Evolutionary conservation across 30 jellyfish, hydroid and myxozoan species (phyloP), one percentile per base, ranked within the genome.

Genomic region (Aurelia sp.): DNA sequence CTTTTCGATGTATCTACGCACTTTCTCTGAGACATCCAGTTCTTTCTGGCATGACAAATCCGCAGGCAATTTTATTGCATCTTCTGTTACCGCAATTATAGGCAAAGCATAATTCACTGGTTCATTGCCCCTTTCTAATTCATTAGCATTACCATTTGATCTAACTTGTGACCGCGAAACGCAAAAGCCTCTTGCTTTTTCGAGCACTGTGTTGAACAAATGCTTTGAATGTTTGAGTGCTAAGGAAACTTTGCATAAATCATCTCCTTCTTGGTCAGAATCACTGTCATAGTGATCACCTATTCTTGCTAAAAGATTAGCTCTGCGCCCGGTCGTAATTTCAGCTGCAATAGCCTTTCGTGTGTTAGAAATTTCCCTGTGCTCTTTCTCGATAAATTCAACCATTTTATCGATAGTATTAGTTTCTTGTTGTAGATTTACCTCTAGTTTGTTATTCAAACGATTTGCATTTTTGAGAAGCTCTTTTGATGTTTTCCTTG

Each of bases 261-360:
- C n/a, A 22, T 4, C 60, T 16, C 20, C 13, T 66, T 61, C 58
- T 16, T 40, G 48, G 17, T 11, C 50, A 12, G 66, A 50, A 30
- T 44, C 66, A 16, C 64, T 13, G 16, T 63, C 18, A 68, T 8
- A n/a, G 30, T 33, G 58, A 64, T 13, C 33, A 33, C 71, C 47
- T 53, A 64, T 12, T 31, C 47, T 19, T 62, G 66, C 8, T 13
- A 27, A 11, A 9, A 22, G 27, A 13, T 31, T 35, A 15, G 79
- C 20, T 17, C 79, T 22, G 11, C 79, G 79, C 3, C 10, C 19
- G 21, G 50, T 78, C 13, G 27, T 21, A 12, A 62, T 31, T 44
- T 78, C 89, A 12, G 27, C 78, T 55, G 59, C 77, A 16, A 78
- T 78, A 48, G 23, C 50, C 50, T 52, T 78, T 21, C 89, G 79